Percentiles rank a stretch among this genome's conserved stretches.
Conservation (phyloP, 2,888 invertebrate genomes). For the Heliconius erato region DNA sequence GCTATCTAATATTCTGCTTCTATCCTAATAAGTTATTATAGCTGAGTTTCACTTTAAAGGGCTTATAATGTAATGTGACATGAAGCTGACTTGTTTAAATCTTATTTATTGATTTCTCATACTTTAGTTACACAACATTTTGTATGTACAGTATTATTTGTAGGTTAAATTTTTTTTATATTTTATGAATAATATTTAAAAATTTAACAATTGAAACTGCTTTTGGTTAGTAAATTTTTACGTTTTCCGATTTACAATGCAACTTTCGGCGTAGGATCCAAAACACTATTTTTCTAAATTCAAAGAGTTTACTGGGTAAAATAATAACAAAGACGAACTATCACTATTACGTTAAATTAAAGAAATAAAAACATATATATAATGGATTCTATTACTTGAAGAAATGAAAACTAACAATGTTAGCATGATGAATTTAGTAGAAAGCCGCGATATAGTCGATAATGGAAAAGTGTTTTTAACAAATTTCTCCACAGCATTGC, state of each 20-base stretch:
- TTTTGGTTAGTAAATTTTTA: too few species aligned
- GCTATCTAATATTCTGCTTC: not conserved
- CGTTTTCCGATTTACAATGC: too few species aligned
- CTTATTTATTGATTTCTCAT: not conserved
- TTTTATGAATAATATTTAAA: not conserved
- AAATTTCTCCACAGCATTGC: constrained; percentile 65
- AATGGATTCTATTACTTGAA: not conserved
- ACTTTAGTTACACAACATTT: not conserved
- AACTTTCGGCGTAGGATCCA: not conserved
- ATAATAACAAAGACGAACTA: too few species aligned
- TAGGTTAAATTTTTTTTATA: not conserved
- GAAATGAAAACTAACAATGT: constrained; percentile 26
- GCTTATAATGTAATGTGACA: not conserved
- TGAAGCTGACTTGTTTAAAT: not conserved
- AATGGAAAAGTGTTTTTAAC: constrained; percentile 62
- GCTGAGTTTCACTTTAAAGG: not conserved
- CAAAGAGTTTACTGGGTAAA: too few species aligned
- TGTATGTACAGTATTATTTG: not conserved
- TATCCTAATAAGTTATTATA: constrained; percentile 4
- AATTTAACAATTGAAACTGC: too few species aligned
- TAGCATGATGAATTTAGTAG: constrained; percentile 57
- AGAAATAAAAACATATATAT: not conserved
- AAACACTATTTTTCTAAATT: not conserved
- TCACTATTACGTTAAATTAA: too few species aligned
- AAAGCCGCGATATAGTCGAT: constrained; percentile 63